phyloP scores from a whole-genome alignment of 2,888 invertebrate genomes.

The Deilephila porcellus region DNA sequence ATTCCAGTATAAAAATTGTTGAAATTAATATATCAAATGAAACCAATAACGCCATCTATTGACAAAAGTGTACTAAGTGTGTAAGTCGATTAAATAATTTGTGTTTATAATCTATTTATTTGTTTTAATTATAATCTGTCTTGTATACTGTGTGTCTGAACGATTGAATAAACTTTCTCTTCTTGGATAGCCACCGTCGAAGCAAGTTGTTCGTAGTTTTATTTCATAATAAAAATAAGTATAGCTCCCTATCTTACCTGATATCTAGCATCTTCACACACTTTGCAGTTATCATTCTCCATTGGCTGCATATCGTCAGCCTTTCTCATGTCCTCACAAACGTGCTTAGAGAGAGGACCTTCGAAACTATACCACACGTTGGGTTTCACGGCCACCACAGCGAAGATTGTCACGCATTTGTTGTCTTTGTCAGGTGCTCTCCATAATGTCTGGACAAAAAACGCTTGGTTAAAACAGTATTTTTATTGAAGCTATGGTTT shows the following conservation, averaged over 20 bases:
- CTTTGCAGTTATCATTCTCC: conserved; percentile 66
- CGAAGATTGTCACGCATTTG: conserved; percentile 73
- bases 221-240: neutral
- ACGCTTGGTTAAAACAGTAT: neutral
- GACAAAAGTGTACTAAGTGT: too few species aligned
- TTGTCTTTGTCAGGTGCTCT: conserved; percentile 70
- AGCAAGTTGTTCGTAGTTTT: too few species aligned
- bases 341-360: conserved; percentile 65
- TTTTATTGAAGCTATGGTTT: too few species aligned
- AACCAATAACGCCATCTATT: too few species aligned
- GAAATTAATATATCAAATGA: too few species aligned
- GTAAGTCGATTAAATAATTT: too few species aligned
- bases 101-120: too few species aligned
- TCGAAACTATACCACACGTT: conserved; percentile 76
- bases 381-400: conserved; percentile 68
- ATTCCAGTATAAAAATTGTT: neutral
- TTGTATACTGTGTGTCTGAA: too few species aligned
- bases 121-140: too few species aligned
- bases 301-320: conserved; percentile 72
- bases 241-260: conserved; percentile 52
- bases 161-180: too few species aligned
- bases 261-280: conserved; percentile 75
- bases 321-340: conserved; percentile 74
- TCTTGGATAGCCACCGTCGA: too few species aligned
- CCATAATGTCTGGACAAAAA: conserved; percentile 64